Conservation (phyloP, 1,140 invertebrate species). For the Heliconius melpomene region DNA sequence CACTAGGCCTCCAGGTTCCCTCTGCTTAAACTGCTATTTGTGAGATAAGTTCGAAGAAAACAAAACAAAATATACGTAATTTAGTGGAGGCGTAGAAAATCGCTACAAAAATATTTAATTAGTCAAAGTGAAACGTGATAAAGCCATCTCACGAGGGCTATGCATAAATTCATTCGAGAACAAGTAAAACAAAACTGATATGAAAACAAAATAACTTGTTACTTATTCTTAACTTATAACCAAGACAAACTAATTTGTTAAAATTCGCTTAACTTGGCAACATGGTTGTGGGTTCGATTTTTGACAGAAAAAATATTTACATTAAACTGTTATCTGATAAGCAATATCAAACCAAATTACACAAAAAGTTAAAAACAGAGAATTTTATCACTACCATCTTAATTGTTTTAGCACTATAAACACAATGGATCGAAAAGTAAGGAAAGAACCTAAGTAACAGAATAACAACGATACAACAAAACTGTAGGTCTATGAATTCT, state of each 20-base stretch:
- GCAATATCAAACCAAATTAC: too few relatives aligned
- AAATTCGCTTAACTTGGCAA: background rate
- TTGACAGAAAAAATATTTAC: too few relatives aligned
- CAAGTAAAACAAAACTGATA: slow-evolving; percentile 43
- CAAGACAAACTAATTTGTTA: background rate
- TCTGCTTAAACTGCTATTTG: background rate
- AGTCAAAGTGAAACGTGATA: slow-evolving; percentile 53
- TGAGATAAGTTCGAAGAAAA: background rate
- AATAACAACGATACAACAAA: too few relatives aligned
- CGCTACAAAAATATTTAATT: slow-evolving; percentile 57
- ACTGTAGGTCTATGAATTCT: too few relatives aligned
- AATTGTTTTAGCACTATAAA: too few relatives aligned
- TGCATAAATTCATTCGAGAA: slow-evolving; percentile 46
- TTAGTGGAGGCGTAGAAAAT: slow-evolving; percentile 40
- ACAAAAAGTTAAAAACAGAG: too few relatives aligned
- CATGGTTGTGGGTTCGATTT: background rate
- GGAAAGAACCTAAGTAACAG: too few relatives aligned
- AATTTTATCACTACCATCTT: too few relatives aligned
- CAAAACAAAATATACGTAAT: background rate
- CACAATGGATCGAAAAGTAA: too few relatives aligned
- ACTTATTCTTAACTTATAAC: slow-evolving; percentile 25
- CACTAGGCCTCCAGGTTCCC: background rate
- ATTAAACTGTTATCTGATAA: too few relatives aligned
- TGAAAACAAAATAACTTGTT: background rate
- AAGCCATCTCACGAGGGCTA: slow-evolving; percentile 45